A percentile compares a stretch with the other conserved stretches of the same genome.
Conservation (phyloP, 30 jellyfish, hydroid and myxozoan genomes). For the Hydra vulgaris region DNA sequence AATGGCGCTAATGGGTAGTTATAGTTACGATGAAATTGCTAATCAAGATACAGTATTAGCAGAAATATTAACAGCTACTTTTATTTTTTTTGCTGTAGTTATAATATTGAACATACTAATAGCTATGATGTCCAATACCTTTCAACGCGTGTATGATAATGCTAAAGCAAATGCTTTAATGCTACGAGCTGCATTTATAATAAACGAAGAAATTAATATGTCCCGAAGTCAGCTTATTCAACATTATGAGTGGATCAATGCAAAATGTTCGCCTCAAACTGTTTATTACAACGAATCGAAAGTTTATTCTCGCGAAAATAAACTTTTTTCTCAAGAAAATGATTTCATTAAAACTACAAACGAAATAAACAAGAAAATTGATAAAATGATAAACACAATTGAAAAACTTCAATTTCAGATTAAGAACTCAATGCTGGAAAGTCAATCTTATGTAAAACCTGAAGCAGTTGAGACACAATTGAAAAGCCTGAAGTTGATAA, state of each 20-base stretch:
- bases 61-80: conserved; percentile 61
- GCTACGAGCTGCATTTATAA: conserved; percentile 82
- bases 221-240: conserved; percentile 30
- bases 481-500: too few relatives aligned
- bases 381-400: conserved; percentile 4
- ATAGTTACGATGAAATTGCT: conserved; percentile 44
- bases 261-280: conserved; percentile 73
- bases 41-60: conserved; percentile 47
- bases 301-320: conserved; percentile 63
- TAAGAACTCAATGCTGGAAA: neutral
- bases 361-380: conserved; percentile 54
- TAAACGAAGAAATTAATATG: conserved; percentile 45
- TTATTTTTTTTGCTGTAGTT: conserved; percentile 66
- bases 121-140: conserved; percentile 90
- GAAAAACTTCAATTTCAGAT: neutral
- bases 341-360: conserved; percentile 66
- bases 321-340: conserved; percentile 51
- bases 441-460: neutral
- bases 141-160: conserved; percentile 96
- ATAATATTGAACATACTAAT: conserved; percentile 72
- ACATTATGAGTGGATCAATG: conserved; percentile 25
- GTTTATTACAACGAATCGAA: conserved; percentile 53
- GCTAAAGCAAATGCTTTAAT: conserved; percentile 87
- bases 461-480: neutral
- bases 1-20: conserved; percentile 75